Evolutionary conservation across 2,797 vertebrate species (phyloP), one percentile per base, ranked within the genome.

Genomic region (Hydrolagus colliei): DNA sequence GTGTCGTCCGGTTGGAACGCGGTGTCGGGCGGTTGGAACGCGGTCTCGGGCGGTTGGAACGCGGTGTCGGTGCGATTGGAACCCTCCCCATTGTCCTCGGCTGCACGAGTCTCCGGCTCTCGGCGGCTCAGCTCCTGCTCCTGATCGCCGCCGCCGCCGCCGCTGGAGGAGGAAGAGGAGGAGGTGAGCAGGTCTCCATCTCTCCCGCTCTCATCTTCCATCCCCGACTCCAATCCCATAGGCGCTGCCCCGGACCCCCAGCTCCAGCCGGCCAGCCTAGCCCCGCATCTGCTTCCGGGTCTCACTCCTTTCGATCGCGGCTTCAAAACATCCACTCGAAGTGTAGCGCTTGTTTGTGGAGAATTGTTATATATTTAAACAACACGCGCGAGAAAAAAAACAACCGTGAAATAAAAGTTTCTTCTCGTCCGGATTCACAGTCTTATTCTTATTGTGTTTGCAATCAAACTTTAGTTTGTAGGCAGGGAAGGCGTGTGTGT

Each of bases 251-350:
- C 65, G 85, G 89, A 91, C 91, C 90, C 90, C 91, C 1, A 27
- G 27, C 27, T 27, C 27, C 27, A 27, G 27, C 27, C 27, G 1
- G 27, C 82, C 87, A 88, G 8, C 89, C 87, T 1, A 76, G 18
- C 52, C 72, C 86, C 73, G 76, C 84, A 87, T 88, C 79, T 78
- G 88, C 93, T 95, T 95, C 95, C 94, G 92, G 91, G 91, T 94
- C 22, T 86, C 61, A 90, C 90, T 11, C 27, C 73, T 9, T 65
- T 35, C 79, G 16, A 82, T 82, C 77, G 77, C 77, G 12, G 65
- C 62, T 65, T 27, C 12, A 65, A 65, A 80, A 80, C 62, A 65
- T 67, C 63, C 79, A 82, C 63, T 41, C 79, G 62, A 27, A 27
- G 27, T 27, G 27, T 27, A 27, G 27, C 27, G 27, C 27, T 27